Base-by-base conservation (phyloP, 2,888 invertebrate species). In the Ectobius pallidus region DNA sequence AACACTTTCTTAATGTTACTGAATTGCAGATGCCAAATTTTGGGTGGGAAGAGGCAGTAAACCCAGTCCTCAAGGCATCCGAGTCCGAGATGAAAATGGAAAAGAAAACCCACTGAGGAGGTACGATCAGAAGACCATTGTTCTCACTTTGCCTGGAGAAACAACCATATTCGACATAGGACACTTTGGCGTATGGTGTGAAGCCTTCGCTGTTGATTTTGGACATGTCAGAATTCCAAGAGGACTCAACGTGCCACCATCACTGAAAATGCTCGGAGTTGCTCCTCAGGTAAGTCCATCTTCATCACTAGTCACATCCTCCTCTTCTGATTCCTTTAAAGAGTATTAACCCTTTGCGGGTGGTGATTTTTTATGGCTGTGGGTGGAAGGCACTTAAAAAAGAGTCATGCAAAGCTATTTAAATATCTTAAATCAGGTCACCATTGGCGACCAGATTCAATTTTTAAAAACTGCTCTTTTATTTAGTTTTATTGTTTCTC, bases 161-260 rank as follows among this genome's bases (percentile, higher is more conserved):
- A 85, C 96, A 80, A 96, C 96, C 3, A 90, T 96, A 65, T 95
- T 95, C 82, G 95, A 96, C 83, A 92, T 96, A 81, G 96, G 95
- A 1, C 94, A 95, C 85, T 94, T 97, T 83, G 94, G 93, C 27
- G 91, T 96, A 75, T 96, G 96, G 95, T 96, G 96, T 82, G 95
- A 95, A 82, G 92, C 94, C 6, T 96, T 95, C 86, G 92, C 94
- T 58, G 95, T 96, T 62, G 93, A 96, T 85, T 97, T 96, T 82
- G 96, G 95, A 0, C 94, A 96, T 85, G 89, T 96, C 65, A 82
- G 87, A 77, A 87, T 96, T 76, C 94, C 95, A 0, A 87, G 87
- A 76, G 85, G 85, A 71, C 84, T 92, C 75, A 94, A 94, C 85
- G 91, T 96, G 62, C 96, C 96, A 52, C 96, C 96, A 69, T 95